phyloP scores from a whole-genome alignment of 35 echinoderm and acorn worm genomes.

The Heliocidaris tuberculata region DNA sequence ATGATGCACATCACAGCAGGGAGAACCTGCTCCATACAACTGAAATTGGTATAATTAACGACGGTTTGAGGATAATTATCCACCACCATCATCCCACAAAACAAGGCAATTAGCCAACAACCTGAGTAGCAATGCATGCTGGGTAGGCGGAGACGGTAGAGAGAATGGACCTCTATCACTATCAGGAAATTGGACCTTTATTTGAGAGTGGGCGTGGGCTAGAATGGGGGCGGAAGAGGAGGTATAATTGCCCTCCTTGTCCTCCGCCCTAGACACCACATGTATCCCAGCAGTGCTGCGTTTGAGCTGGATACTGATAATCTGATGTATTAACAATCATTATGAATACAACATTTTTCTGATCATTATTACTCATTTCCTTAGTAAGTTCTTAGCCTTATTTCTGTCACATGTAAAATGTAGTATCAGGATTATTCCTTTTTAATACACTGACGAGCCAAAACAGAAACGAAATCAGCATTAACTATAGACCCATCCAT shows the following conservation, averaged over 20 bases:
- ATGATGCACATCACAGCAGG: background rate
- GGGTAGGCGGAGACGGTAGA: background rate
- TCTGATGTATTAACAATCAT: background rate
- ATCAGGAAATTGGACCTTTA: constrained; percentile 12
- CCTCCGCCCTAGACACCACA: background rate
- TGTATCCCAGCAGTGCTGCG: background rate
- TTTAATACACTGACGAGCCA: too few species aligned
- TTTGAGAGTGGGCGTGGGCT: background rate
- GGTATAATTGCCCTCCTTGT: background rate
- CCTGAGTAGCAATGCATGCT: background rate
- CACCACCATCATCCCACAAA: background rate
- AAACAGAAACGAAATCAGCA: too few species aligned
- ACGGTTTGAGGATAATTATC: background rate
- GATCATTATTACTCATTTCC: background rate
- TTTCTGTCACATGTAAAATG: background rate
- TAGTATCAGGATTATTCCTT: too few species aligned
- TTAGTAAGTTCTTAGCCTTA: background rate
- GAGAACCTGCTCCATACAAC: background rate
- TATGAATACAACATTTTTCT: background rate
- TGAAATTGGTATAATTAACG: background rate
- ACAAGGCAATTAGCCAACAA: background rate
- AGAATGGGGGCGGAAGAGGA: background rate
- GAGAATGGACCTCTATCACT: background rate
- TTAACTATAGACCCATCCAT: too few species aligned
- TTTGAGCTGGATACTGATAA: background rate